These are phyloP conservation scores for Martes flavigula DNA, from an alignment of 2,797 vertebrate species.

Conservation along the genomic window DNA sequence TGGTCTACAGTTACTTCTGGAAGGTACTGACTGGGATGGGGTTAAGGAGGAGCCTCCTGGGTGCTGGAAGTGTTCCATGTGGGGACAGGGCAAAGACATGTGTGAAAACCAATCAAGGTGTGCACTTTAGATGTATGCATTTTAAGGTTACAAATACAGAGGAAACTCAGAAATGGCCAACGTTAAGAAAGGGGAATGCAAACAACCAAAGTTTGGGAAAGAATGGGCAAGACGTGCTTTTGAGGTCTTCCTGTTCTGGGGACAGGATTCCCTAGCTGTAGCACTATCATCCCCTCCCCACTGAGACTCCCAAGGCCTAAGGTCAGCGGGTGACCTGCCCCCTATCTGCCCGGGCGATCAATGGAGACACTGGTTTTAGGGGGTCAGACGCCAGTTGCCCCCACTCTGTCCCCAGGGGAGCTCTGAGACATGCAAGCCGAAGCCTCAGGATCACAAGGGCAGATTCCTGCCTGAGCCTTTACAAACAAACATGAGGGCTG, in stretches of 20 bases:
- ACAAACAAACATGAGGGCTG: constrained; percentile 79
- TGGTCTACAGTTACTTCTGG: background rate
- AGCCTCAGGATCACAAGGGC: constrained; percentile 76
- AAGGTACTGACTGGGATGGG: background rate
- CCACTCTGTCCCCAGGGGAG: constrained; percentile 21
- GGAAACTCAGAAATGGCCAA: background rate
- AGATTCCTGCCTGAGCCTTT: constrained; percentile 81
- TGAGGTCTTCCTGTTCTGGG: background rate
- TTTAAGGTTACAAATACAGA: background rate
- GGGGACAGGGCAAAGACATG: background rate
- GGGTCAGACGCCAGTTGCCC: constrained; percentile 51
- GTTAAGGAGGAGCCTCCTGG: background rate
- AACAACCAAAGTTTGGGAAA: background rate
- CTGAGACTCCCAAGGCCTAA: background rate
- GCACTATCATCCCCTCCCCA: background rate
- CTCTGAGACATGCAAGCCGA: constrained; percentile 74
- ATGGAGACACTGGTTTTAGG: constrained; percentile 72
- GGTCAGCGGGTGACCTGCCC: background rate
- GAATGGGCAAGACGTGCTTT: background rate
- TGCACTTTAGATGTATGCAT: background rate
- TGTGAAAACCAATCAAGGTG: background rate
- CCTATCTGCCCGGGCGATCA: constrained; percentile 49
- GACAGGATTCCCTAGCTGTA: background rate
- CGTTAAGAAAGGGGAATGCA: background rate
- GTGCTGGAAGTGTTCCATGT: background rate